A percentile compares a stretch with the other conserved stretches of the same genome.
Conservation (phyloP, 2,113 vertebrate species). For the Hipposideros armiger region DNA sequence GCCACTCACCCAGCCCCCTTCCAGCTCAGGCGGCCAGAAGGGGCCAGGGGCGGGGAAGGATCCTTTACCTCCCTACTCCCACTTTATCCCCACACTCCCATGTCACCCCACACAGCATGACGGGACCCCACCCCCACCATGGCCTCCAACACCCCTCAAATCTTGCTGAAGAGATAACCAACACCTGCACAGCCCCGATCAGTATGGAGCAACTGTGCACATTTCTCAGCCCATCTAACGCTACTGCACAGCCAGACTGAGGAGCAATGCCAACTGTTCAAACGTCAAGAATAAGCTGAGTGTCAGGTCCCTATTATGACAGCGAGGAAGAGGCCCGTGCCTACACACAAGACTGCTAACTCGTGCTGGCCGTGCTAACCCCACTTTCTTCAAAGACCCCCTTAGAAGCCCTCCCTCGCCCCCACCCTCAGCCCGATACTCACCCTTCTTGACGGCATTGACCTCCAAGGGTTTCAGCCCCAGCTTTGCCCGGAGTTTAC, state of each 20-base stretch:
- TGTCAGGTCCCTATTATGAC: background rate
- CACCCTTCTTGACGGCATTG: constrained; percentile 91
- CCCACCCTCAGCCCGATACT: background rate
- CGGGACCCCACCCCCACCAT: background rate
- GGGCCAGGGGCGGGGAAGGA: background rate
- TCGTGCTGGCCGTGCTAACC: background rate
- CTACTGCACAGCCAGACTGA: background rate
- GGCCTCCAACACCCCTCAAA: background rate
- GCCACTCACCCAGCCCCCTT: constrained; percentile 74
- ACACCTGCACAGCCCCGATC: background rate
- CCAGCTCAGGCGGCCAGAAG: constrained; percentile 58
- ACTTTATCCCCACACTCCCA: background rate
- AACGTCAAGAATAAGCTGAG: background rate
- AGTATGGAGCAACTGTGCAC: background rate
- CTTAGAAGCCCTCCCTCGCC: background rate
- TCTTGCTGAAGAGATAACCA: background rate
- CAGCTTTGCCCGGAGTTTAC: constrained; percentile 94
- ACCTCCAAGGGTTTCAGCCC: constrained; percentile 94
- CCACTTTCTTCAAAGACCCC: background rate
- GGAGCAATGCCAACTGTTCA: rapidly evolving
- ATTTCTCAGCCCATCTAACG: background rate
- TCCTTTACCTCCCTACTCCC: background rate
- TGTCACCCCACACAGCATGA: background rate
- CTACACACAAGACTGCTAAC: background rate
- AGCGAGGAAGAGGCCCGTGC: background rate